Evolutionary conservation across 2,113 vertebrate genomes (phyloP).

Genomic region (Ellobius talpinus): DNA sequence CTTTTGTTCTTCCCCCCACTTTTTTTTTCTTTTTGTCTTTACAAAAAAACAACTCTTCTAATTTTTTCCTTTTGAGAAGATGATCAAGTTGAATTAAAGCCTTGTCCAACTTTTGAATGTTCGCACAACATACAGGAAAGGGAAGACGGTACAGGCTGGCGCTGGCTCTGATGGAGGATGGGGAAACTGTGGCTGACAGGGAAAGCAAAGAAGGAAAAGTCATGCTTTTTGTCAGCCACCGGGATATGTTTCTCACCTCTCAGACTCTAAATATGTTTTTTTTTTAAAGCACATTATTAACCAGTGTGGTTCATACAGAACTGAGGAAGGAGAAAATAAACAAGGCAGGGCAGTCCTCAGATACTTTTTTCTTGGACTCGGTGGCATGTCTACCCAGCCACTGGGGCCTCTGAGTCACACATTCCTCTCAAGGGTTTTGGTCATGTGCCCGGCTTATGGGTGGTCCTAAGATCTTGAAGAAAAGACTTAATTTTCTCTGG

Average conservation of each 20-base stretch:
- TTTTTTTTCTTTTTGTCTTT: background rate
- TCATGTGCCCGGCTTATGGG: constrained; percentile 85
- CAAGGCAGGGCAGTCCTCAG: background rate
- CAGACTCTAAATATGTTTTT: constrained; percentile 27
- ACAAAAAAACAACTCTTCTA: background rate
- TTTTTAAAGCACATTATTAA: background rate
- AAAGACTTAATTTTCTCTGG: constrained; percentile 81
- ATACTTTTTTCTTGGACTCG: background rate
- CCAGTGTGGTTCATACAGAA: background rate
- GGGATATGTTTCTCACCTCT: constrained; percentile 10
- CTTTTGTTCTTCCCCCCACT: constrained; percentile 85
- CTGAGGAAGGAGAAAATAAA: background rate
- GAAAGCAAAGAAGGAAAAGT: background rate
- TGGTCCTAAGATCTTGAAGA: constrained; percentile 86
- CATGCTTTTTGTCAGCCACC: background rate
- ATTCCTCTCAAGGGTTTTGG: constrained; percentile 82
- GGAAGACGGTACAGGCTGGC: constrained; percentile 72
- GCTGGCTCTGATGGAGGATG: background rate
- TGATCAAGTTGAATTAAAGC: constrained; percentile 89
- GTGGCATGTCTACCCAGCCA: constrained; percentile 61
- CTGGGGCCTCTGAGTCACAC: constrained; percentile 78
- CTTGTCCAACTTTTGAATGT: constrained; percentile 83
- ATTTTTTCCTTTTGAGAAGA: constrained; percentile 83
- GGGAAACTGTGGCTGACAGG: background rate
- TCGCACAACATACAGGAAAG: constrained; percentile 77